A percentile compares a stretch with the other conserved stretches of the same genome.
These are phyloP conservation scores for Emesis furor DNA, from an alignment of 2,888 invertebrate species.

Conservation along the genomic window DNA sequence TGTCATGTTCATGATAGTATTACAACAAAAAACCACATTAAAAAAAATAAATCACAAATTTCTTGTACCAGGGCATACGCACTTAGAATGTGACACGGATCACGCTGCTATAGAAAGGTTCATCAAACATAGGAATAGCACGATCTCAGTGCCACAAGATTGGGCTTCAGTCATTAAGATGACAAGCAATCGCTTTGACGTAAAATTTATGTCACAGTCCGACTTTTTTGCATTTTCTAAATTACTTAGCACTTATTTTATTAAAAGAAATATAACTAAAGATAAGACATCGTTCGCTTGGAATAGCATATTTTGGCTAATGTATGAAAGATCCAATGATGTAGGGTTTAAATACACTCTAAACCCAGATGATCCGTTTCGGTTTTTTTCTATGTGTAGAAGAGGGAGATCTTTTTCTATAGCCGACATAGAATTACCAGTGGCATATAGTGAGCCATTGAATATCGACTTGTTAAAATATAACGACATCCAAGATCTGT, in stretches of 20 bases:
- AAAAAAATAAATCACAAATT: slow-evolving; percentile 41
- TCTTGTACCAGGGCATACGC: slow-evolving; percentile 47
- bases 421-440: slow-evolving; percentile 14
- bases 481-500: slow-evolving; percentile 14
- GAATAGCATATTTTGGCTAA: slow-evolving; percentile 14
- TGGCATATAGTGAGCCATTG: slow-evolving; percentile 14
- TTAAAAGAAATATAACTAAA: slow-evolving; percentile 14
- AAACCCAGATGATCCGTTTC: slow-evolving; percentile 14
- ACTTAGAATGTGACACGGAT: slow-evolving; percentile 24
- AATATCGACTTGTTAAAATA: slow-evolving; percentile 14
- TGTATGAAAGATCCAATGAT: slow-evolving; percentile 14
- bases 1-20: slow-evolving; percentile 30
- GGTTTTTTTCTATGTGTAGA: slow-evolving; percentile 14
- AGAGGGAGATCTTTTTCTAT: slow-evolving; percentile 14
- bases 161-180: slow-evolving; percentile 14
- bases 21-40: slow-evolving; percentile 24
- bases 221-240: slow-evolving; percentile 14
- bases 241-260: slow-evolving; percentile 14
- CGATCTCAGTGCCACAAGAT: slow-evolving; percentile 20
- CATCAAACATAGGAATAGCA: slow-evolving; percentile 22
- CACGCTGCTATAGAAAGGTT: slow-evolving; percentile 26
- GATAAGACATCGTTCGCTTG: slow-evolving; percentile 14
- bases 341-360: slow-evolving; percentile 14
- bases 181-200: slow-evolving; percentile 14
- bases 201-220: slow-evolving; percentile 14